These are phyloP conservation scores for Pollachius pollachius DNA, from an alignment of 2,113 vertebrate genomes.

Conservation along the genomic window DNA sequence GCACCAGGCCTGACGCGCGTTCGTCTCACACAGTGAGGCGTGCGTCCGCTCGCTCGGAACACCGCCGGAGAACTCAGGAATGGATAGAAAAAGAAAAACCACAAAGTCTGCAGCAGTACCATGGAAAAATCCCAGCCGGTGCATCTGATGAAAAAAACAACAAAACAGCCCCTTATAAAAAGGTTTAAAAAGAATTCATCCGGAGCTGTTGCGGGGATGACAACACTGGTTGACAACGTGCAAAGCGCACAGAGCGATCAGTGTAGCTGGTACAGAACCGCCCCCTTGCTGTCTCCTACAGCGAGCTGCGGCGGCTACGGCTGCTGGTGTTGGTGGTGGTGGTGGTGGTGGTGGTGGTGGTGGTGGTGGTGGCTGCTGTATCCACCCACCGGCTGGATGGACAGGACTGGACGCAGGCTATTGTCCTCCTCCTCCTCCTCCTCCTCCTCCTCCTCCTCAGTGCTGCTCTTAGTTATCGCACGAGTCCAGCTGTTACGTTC, in stretches of 20 bases:
- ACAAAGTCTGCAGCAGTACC: too few relatives aligned
- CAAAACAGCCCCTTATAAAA: not conserved
- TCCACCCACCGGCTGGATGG: slow-evolving; percentile 65
- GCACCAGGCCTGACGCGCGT: slow-evolving; percentile 19
- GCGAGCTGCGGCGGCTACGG: slow-evolving; percentile 29
- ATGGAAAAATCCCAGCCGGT: too few relatives aligned
- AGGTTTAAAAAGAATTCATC: not conserved
- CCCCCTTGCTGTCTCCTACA: slow-evolving; percentile 48
- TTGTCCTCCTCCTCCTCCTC: slow-evolving; percentile 37
- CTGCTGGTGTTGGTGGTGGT: slow-evolving; percentile 28
- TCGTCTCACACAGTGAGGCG: slow-evolving; percentile 14
- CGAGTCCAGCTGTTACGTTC: slow-evolving; percentile 64
- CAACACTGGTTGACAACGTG: too few relatives aligned
- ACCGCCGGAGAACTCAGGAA: not conserved
- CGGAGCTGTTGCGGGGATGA: not conserved
- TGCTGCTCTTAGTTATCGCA: slow-evolving; percentile 59
- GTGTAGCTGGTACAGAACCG: slow-evolving; percentile 45
- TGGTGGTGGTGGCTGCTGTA: slow-evolving; percentile 3
- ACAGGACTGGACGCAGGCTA: slow-evolving; percentile 56
- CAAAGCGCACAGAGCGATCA: slow-evolving; percentile 24
- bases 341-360: slow-evolving; percentile 15
- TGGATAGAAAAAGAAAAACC: not conserved
- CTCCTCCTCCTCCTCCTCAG: slow-evolving; percentile 8
- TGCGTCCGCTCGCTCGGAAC: not conserved
- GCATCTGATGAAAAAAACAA: not conserved